A percentile compares a stretch with the other conserved stretches of the same genome.
phyloP scores from a whole-genome alignment of 2,797 vertebrate genomes.

The Melanogrammus aeglefinus region DNA sequence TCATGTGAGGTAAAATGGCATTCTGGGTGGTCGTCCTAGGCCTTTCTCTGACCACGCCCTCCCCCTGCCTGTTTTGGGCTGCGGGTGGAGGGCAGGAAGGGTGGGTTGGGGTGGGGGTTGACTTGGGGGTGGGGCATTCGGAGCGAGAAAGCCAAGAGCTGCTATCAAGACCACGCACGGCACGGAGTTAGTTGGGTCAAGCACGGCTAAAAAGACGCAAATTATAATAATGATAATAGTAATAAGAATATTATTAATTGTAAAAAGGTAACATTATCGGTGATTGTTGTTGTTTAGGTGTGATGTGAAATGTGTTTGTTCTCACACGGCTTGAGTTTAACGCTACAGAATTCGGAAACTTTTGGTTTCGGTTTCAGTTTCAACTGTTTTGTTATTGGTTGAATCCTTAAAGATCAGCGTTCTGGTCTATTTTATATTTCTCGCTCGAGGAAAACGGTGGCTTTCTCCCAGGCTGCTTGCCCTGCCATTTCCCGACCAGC shows the following conservation, averaged over 20 bases:
- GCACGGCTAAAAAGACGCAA: conserved; percentile 73
- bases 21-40: conserved; percentile 8
- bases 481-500: conserved; percentile 80
- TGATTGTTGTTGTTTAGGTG: conserved; percentile 26
- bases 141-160: conserved; percentile 50
- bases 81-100: conserved; percentile 12
- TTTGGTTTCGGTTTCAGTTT: conserved; percentile 32
- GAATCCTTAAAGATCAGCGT: conserved; percentile 28
- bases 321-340: neutral
- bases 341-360: neutral
- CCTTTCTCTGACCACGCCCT: conserved; percentile 69
- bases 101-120: conserved; percentile 9
- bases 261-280: neutral
- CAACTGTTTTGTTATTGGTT: conserved; percentile 14
- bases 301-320: conserved; percentile 34
- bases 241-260: neutral
- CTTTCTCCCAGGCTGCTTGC: conserved; percentile 80
- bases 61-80: neutral
- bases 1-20: neutral
- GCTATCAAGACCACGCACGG: conserved; percentile 32
- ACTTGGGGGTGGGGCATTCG: conserved; percentile 20
- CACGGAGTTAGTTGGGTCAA: conserved; percentile 47
- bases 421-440: conserved; percentile 45
- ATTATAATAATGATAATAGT: conserved; percentile 3
- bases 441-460: conserved; percentile 54